phyloP scores from a whole-genome alignment of 2,113 vertebrate species.

The Brachypteracias leptosomus region DNA sequence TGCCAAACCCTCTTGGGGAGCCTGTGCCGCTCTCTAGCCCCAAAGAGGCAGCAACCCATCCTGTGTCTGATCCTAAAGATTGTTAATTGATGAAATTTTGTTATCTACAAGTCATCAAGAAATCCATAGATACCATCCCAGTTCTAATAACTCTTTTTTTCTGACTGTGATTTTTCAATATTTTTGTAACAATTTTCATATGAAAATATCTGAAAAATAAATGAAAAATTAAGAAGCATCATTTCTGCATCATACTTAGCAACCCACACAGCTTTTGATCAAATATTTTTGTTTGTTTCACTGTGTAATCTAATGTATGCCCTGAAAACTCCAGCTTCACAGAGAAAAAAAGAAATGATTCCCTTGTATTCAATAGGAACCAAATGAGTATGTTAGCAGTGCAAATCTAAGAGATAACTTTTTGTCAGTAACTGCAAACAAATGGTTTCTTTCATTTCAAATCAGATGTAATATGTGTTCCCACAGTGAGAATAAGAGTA shows the following conservation, averaged over 20 bases:
- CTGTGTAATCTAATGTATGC: background rate
- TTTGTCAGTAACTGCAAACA: background rate
- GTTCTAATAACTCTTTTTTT: background rate
- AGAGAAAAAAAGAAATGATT: background rate
- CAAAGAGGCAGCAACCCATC: accelerated
- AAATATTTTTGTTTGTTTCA: background rate
- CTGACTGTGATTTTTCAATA: background rate
- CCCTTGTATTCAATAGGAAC: background rate
- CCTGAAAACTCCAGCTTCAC: background rate
- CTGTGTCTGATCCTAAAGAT: background rate
- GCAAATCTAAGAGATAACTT: background rate
- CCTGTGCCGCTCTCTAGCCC: accelerated
- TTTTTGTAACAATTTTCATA: background rate
- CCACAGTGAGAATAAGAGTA: conserved; percentile 13
- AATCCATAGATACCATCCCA: background rate
- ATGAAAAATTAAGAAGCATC: background rate
- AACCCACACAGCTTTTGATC: background rate
- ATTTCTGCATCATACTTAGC: background rate
- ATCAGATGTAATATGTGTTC: conserved; percentile 34
- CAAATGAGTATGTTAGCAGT: background rate
- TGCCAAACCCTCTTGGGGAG: accelerated
- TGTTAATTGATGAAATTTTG: background rate
- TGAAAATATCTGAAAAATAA: background rate
- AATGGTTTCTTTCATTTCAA: conserved; percentile 42
- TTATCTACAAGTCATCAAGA: background rate